Conservation (phyloP, 2,113 vertebrate genomes). For the Pedetes capensis region DNA sequence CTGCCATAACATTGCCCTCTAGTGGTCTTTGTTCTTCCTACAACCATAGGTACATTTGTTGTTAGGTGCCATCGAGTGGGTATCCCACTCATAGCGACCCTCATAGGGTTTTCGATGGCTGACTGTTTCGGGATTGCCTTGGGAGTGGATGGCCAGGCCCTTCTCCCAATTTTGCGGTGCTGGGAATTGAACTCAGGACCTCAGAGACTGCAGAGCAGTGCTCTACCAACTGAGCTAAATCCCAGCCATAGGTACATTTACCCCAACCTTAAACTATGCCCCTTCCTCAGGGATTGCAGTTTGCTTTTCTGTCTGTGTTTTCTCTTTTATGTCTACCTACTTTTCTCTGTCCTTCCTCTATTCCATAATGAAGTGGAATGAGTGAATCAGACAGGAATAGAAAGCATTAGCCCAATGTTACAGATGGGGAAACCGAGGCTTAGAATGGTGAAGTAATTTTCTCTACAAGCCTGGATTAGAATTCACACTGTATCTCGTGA, state of each 20-base stretch:
- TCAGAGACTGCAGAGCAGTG: too few species aligned
- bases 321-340: not conserved
- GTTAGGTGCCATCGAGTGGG: too few species aligned
- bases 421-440: not conserved
- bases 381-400: not conserved
- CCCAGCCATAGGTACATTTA: not conserved
- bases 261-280: not conserved
- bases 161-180: too few species aligned
- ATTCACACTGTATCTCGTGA: not conserved
- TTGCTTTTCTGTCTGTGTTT: not conserved
- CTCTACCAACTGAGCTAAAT: too few species aligned
- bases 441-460: not conserved
- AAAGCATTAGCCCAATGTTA: not conserved
- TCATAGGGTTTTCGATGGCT: too few species aligned
- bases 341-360: not conserved
- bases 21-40: slow-evolving; percentile 17
- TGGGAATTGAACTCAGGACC: too few species aligned
- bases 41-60: not conserved
- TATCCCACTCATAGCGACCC: too few species aligned
- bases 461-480: not conserved
- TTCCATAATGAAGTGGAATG: not conserved
- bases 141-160: too few species aligned
- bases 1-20: slow-evolving; percentile 38
- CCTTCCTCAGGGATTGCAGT: not conserved
- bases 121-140: too few species aligned